These are phyloP conservation scores for Urocyon cinereoargenteus DNA, from an alignment of 2,797 vertebrate genomes.

Conservation along the genomic window DNA sequence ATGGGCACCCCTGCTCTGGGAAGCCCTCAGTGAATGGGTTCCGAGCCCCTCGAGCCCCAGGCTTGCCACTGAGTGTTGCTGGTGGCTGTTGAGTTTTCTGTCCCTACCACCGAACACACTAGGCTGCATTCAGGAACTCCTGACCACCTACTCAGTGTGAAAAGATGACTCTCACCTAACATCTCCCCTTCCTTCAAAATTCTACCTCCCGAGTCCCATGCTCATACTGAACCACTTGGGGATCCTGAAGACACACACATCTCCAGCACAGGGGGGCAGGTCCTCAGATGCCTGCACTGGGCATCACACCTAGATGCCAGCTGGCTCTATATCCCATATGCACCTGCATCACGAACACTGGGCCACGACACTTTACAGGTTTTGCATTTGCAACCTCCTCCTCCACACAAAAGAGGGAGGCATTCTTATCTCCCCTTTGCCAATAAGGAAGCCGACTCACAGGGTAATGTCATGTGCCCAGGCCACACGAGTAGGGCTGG, in stretches of 20 bases:
- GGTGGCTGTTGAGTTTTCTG: not conserved
- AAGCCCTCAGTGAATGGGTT: not conserved
- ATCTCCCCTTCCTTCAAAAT: not conserved
- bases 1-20: not conserved
- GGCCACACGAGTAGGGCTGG: not conserved
- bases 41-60: rapidly evolving
- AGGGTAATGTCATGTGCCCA: not conserved
- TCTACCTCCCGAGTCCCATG: not conserved
- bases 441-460: not conserved
- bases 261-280: not conserved
- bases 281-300: rapidly evolving
- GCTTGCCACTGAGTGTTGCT: rapidly evolving
- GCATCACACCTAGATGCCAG: rapidly evolving
- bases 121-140: not conserved
- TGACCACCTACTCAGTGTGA: not conserved
- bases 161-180: not conserved
- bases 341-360: not conserved
- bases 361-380: rapidly evolving
- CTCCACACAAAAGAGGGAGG: not conserved
- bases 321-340: not conserved
- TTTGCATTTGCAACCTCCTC: not conserved
- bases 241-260: rapidly evolving
- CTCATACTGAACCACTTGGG: rapidly evolving
- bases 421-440: not conserved
- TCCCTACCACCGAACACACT: not conserved